These are phyloP conservation scores for Struthidea cinerea DNA, from an alignment of 2,113 vertebrate species.

Conservation along the genomic window DNA sequence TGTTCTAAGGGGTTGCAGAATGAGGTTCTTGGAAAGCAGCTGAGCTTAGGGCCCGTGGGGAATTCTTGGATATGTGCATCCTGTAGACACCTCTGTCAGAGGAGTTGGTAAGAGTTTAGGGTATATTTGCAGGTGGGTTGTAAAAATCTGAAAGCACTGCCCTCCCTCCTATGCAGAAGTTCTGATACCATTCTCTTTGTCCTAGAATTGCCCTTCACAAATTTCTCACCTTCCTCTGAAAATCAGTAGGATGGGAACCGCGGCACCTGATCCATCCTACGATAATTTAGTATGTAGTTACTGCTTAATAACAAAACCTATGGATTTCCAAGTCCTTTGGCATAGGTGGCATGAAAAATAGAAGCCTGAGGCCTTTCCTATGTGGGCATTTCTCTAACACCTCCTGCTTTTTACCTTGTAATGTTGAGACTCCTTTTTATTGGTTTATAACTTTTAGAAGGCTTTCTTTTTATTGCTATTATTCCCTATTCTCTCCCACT, in stretches of 20 bases:
- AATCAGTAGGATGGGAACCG: background rate
- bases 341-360: background rate
- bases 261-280: background rate
- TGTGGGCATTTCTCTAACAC: background rate
- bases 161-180: background rate
- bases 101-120: background rate
- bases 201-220: background rate
- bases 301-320: background rate
- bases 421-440: background rate
- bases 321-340: background rate
- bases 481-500: background rate
- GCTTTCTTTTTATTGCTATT: background rate
- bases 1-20: background rate
- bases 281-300: background rate
- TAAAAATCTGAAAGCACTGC: background rate
- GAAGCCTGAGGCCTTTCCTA: background rate
- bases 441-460: background rate
- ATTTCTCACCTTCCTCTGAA: background rate
- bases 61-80: background rate
- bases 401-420: background rate
- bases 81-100: background rate
- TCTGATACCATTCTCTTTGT: background rate
- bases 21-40: background rate
- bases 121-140: background rate
- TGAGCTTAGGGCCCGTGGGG: background rate